Percentiles rank a stretch among this genome's conserved stretches.
Conservation (phyloP, 2,797 vertebrate genomes). For the Diplodus puntazzo region DNA sequence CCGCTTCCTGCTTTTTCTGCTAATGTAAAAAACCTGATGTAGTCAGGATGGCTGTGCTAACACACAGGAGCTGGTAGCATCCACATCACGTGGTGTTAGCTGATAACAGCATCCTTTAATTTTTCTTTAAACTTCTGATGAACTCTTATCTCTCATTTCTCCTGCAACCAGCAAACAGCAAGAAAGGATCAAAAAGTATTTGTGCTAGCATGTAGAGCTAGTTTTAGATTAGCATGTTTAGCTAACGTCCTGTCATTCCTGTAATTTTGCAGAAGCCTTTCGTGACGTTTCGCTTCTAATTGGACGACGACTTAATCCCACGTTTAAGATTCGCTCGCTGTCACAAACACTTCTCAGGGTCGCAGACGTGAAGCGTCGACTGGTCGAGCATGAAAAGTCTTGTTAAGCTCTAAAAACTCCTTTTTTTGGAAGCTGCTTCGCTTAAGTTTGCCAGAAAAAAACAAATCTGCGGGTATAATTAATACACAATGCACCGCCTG, state of each 20-base stretch:
- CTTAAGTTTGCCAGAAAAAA: constrained; percentile 10
- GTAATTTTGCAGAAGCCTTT: too few species aligned
- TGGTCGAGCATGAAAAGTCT: not conserved
- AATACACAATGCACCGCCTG: constrained; percentile 44
- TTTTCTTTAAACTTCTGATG: too few species aligned
- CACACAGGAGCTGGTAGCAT: not conserved
- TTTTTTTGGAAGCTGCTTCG: constrained; percentile 3
- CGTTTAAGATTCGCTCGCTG: not conserved
- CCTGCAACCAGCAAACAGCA: too few species aligned
- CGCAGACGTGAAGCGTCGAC: constrained; percentile 11
- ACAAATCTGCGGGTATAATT: constrained; percentile 53
- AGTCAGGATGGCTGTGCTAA: not conserved
- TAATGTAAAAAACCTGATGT: not conserved
- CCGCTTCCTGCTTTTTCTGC: constrained; percentile 19
- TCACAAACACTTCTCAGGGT: not conserved
- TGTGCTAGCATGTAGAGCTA: constrained; percentile 1
- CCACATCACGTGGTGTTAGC: not conserved
- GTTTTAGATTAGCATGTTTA: too few species aligned
- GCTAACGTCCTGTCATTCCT: too few species aligned
- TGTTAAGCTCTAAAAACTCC: constrained; percentile 15
- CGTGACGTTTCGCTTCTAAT: too few species aligned
- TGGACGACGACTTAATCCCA: not conserved
- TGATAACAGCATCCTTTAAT: not conserved
- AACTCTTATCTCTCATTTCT: too few species aligned
- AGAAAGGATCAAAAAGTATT: not conserved